Base-by-base conservation (phyloP, 2,797 vertebrate genomes). In the Sebastes dallii region DNA sequence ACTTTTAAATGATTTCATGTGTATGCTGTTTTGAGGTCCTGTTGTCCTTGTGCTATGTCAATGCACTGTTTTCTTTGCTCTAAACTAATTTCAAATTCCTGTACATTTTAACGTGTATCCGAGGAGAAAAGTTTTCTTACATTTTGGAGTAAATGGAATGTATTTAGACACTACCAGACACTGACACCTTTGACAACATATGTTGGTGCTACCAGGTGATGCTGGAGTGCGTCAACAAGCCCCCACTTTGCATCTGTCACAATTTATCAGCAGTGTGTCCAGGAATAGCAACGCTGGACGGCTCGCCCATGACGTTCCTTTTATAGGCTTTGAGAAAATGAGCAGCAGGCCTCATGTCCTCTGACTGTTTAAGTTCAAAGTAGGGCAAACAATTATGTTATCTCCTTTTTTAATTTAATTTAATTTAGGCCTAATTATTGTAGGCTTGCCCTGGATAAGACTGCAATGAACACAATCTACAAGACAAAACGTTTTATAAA, bases 191-290 rank as follows among this genome's bases (percentile, higher is more conserved):
- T 66, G 12, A 83, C 85, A 91, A 77, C 83, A 74, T 36, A 70
- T 64, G 66, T 50, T 50, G 46, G 46, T 65, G 67, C 66, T 42
- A 65, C 81, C 66, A 86, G 89, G 88, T 91, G 85, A 91, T 84
- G 85, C 65, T 74, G 70, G 70, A 75, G 90, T 85, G 79, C 66
- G 84, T 95, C 84, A 87, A 88, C 97, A 97, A 97, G 96, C 96
- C 96, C 81, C 81, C 78, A 78, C 82, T 82, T 83, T 95, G 96
- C 98, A 99, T 99, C 98, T 99, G 98, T 98, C 95, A 92, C 95
- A 93, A 83, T 95, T 95, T 96, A 95, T 99, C 98, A 99, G 96
- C 93, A 86, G 92, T 83, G 90, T 66, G 88, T 96, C 97, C 97
- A 95, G 93, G 95, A 99, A 99, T 99, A 99, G 99, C 94, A 96